Conservation (phyloP, 2,113 vertebrate genomes). For the Myrmophylax atrothorax region DNA sequence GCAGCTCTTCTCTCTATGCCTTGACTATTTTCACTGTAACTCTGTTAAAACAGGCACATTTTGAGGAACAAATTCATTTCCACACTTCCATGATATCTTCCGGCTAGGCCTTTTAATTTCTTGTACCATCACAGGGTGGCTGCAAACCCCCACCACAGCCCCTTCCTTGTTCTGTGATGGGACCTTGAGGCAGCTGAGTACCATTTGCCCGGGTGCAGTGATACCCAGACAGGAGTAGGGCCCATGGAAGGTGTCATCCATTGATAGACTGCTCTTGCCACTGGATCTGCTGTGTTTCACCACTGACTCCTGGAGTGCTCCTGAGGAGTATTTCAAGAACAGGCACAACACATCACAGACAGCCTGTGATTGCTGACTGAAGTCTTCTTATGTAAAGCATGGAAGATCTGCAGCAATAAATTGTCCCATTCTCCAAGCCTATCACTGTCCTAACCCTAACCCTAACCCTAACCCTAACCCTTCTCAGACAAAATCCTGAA, state of each 20-base stretch:
- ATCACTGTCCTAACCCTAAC: too few relatives aligned
- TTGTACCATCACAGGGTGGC: accelerated
- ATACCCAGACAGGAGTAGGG: background rate
- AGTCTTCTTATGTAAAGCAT: background rate
- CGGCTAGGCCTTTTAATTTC: background rate
- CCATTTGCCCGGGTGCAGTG: accelerated
- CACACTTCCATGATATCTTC: background rate
- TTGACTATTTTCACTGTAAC: background rate
- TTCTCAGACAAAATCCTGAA: background rate
- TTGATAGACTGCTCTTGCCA: background rate
- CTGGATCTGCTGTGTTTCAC: background rate
- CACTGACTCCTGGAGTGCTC: background rate
- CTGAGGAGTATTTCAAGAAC: background rate
- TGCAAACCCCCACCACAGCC: background rate
- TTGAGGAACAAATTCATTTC: background rate
- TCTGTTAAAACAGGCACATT: background rate
- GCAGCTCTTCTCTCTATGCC: background rate
- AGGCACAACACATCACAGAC: background rate
- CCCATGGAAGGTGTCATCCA: background rate
- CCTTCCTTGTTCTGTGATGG: background rate
- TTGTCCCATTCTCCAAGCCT: background rate
- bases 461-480: too few relatives aligned
- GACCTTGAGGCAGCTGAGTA: background rate
- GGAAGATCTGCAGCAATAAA: background rate
- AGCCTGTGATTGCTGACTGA: background rate